Evolutionary conservation across 1,140 invertebrate genomes (phyloP).

Genomic region (Probaryconus sp.): DNA sequence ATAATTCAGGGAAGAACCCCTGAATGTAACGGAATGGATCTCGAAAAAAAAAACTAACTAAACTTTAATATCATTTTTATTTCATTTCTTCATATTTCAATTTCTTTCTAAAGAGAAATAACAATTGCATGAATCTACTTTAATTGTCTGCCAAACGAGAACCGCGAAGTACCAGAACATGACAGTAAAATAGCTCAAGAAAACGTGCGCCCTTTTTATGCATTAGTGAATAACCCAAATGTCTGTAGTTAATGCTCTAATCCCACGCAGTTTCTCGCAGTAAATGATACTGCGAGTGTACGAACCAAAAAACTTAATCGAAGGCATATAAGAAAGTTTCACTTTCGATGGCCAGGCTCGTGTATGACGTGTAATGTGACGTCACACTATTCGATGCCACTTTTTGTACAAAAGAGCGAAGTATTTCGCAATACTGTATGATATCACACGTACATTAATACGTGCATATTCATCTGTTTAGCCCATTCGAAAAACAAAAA

Average conservation of each 20-base stretch:
- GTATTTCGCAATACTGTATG: not conserved
- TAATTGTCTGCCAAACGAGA: no score
- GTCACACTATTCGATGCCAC: conserved; percentile 33
- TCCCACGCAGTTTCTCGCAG: conserved; percentile 23
- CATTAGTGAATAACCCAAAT: conserved; percentile 1
- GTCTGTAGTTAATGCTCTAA: conserved; percentile 42
- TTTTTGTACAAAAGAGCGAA: conserved; percentile 45
- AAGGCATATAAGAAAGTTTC: conserved; percentile 41
- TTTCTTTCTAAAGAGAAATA: no score
- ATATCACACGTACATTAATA: not conserved
- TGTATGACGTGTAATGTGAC: conserved; percentile 32
- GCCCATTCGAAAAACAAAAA: not conserved
- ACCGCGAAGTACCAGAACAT: not conserved
- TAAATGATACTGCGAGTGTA: conserved; percentile 5
- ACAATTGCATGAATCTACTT: no score
- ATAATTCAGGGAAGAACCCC: no score
- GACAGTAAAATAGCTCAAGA: conserved; percentile 1
- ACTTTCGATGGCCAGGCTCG: conserved; percentile 40
- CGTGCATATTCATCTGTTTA: no score
- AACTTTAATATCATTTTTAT: no score
- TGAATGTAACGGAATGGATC: no score
- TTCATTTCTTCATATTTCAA: no score
- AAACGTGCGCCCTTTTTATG: conserved; percentile 23
- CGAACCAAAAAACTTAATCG: conserved; percentile 35
- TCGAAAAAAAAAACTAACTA: no score